A percentile compares a stretch with the other conserved stretches of the same genome.
Conservation (phyloP, 2,113 vertebrate genomes). For the Himantopus leucocephalus region DNA sequence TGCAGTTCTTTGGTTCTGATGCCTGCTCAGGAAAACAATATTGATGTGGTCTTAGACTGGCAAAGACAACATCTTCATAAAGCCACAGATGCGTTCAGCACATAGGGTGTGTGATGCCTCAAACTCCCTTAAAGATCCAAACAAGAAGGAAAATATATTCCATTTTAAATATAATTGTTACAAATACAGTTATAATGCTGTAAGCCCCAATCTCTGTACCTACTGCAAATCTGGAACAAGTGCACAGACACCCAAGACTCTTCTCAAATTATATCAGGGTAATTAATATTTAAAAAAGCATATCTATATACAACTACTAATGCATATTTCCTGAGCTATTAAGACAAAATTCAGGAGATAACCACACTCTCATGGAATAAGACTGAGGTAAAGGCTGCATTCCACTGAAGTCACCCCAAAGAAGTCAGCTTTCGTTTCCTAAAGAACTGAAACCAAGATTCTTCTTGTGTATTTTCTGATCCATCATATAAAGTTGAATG, state of each 20-base stretch:
- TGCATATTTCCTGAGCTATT: background rate
- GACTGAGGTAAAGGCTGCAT: background rate
- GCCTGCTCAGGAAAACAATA: background rate
- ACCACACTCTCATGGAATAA: background rate
- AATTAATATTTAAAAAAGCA: background rate
- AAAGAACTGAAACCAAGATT: background rate
- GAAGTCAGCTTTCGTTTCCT: background rate
- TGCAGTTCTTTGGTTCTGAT: background rate
- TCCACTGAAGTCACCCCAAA: background rate
- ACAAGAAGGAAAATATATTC: background rate
- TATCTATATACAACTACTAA: background rate
- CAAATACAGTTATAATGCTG: background rate
- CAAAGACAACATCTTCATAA: background rate
- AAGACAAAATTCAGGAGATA: background rate
- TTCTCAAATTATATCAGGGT: background rate
- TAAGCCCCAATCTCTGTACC: background rate
- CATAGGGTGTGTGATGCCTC: background rate
- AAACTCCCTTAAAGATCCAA: background rate
- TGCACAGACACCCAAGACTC: background rate
- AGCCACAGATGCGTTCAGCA: background rate
- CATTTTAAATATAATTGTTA: background rate
- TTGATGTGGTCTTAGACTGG: background rate
- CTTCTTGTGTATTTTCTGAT: background rate
- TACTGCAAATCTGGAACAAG: background rate
- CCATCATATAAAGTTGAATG: background rate